Evolutionary conservation across 2,797 vertebrate genomes (phyloP), one percentile per base, ranked within the genome.

Genomic region (Anisognathus igniventris): DNA sequence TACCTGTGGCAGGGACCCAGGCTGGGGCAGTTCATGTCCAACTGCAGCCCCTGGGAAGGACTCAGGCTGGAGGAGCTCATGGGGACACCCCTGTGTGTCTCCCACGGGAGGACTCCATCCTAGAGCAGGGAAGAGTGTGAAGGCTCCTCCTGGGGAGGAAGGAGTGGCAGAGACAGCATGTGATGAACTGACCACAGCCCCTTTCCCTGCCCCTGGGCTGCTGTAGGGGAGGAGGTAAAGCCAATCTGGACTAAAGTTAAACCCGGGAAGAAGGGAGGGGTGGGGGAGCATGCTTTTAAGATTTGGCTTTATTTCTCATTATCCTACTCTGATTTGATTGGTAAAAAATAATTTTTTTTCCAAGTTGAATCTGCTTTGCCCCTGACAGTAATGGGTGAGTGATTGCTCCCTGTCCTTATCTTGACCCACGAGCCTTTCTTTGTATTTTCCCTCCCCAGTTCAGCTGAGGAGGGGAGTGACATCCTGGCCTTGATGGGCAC

Each of bases 41-140:
- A 9, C 33, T 39, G n/a, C 40, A 45, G 50, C 50, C 50, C 8
- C 0, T 25, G 61, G 40, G 61, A n/a, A 18, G 61, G 22, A 7
- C 11, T 21, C 20, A 0, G 3, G 19, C 0, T 48, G 21, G 13
- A 64, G 13, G 42, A 30, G 42, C 0, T 14, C 2, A 0, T 24
- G 35, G 42, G 25, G 31, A 14, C 14, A 8, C 23, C n/a, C 17
- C 23, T 27, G 4, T 4, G 28, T 4, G 8, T 7, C 7, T 47
- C 14, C 61, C 18, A 1, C 12, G 44, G 62, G 9, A 64, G 30
- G 4, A 21, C 4, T 10, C 31, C 45, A 11, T 0, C 1, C 15
- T 14, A 57, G 42, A n/a, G 24, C 31, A 58, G 25, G 19, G 22
- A 33, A 14, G 35, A 23, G 40, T 14, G 16, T 17, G 35, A 72